A percentile compares a stretch with the other conserved stretches of the same genome.
Conservation (phyloP, 2,888 invertebrate genomes). For the Synergus gifuensis region DNA sequence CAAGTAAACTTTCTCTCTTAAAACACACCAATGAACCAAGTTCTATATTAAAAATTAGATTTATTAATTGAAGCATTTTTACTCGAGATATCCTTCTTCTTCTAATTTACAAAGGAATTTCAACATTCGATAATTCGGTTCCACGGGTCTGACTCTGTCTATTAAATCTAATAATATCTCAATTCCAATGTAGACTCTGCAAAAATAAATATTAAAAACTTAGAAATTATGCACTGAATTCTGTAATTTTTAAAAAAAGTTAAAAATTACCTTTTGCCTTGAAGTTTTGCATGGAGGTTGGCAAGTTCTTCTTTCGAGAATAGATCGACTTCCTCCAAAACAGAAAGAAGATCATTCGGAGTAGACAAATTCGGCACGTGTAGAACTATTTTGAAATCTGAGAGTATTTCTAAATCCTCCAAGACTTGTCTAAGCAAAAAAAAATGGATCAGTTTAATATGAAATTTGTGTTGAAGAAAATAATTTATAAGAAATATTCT, state of each 20-base stretch:
- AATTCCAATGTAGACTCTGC: slow-evolving; percentile 95
- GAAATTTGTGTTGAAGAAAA: slow-evolving; percentile 7
- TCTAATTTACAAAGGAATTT: slow-evolving; percentile 96
- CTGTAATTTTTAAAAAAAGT: slow-evolving; percentile 7
- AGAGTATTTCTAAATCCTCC: slow-evolving; percentile 96
- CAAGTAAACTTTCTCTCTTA: background rate
- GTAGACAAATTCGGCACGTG: slow-evolving; percentile 95
- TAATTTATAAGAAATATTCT: slow-evolving; percentile 17
- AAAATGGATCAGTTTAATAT: slow-evolving; percentile 22
- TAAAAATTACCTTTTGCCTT: slow-evolving; percentile 86
- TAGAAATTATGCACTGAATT: background rate
- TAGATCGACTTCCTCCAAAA: slow-evolving; percentile 89
- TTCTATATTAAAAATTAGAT: slow-evolving; percentile 16
- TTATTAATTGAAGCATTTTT: slow-evolving; percentile 48
- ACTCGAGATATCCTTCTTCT: slow-evolving; percentile 91
- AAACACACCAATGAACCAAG: background rate
- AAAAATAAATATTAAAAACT: slow-evolving; percentile 62
- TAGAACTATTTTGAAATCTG: slow-evolving; percentile 94
- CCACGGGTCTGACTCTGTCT: slow-evolving; percentile 95
- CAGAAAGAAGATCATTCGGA: slow-evolving; percentile 90
- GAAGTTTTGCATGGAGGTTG: slow-evolving; percentile 86
- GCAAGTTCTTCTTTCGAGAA: slow-evolving; percentile 87
- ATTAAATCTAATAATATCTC: slow-evolving; percentile 94
- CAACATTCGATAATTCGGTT: slow-evolving; percentile 87
- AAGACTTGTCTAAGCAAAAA: slow-evolving; percentile 87